Conservation (phyloP, 2,797 vertebrate species). For the Alauda arvensis region DNA sequence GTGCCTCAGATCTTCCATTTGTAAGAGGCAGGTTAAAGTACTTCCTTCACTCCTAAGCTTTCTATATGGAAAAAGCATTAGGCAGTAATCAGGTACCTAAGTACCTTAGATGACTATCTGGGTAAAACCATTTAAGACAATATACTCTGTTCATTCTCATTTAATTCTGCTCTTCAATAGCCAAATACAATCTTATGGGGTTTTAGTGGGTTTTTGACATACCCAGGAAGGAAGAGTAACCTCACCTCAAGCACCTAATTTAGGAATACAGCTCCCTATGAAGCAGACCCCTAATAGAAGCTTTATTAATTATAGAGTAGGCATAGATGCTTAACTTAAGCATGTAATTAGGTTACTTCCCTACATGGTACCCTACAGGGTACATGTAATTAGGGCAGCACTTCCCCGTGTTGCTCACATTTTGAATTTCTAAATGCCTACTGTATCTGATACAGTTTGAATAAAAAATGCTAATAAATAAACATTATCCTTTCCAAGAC, state of each 20-base stretch:
- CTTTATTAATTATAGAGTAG: not conserved
- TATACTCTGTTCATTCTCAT: not conserved
- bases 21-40: not conserved
- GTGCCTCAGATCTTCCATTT: not conserved
- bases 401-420: not conserved
- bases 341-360: not conserved
- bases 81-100: slow-evolving; percentile 16
- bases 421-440: not conserved
- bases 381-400: not conserved
- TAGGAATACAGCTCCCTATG: not conserved
- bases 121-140: slow-evolving; percentile 9
- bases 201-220: not conserved
- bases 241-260: not conserved
- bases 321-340: not conserved
- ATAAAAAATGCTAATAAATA: not conserved
- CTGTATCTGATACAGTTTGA: not conserved
- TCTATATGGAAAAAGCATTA: not conserved
- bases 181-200: not conserved
- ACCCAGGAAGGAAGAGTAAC: not conserved
- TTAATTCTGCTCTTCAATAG: slow-evolving; percentile 10
- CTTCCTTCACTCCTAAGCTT: not conserved
- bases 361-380: not conserved
- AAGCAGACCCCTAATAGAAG: not conserved
- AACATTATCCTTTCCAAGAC: not conserved
- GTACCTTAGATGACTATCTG: slow-evolving; percentile 12